Evolutionary conservation across 1,140 invertebrate genomes (phyloP).

Genomic region (Drosophila guanche): DNA sequence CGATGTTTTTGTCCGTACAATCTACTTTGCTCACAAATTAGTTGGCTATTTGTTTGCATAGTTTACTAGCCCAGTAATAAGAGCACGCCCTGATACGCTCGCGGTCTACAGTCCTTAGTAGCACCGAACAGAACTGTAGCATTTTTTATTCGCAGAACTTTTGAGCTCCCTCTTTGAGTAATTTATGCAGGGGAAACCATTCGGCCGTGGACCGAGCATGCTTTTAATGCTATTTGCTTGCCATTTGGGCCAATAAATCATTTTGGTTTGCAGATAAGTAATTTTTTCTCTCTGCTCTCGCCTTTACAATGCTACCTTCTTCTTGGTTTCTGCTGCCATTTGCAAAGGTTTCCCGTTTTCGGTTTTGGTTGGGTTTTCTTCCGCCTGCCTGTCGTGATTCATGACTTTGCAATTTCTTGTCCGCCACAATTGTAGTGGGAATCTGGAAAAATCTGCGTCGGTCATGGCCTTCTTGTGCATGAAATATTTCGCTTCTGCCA

Average conservation of each 20-base stretch:
- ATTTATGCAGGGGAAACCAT: slow-evolving; percentile 73
- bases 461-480: slow-evolving; percentile 52
- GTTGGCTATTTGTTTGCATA: slow-evolving; percentile 59
- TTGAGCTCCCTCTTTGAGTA: slow-evolving; percentile 42
- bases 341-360: slow-evolving; percentile 51
- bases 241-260: slow-evolving; percentile 81
- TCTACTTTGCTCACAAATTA: slow-evolving; percentile 37
- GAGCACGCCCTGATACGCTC: slow-evolving; percentile 40
- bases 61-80: slow-evolving; percentile 47
- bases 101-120: not conserved
- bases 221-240: slow-evolving; percentile 80
- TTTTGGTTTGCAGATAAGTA: slow-evolving; percentile 76
- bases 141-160: slow-evolving; percentile 49
- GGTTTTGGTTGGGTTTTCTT: slow-evolving; percentile 53
- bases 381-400: slow-evolving; percentile 59
- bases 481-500: slow-evolving; percentile 44
- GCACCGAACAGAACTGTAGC: slow-evolving; percentile 26
- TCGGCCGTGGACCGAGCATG: slow-evolving; percentile 62
- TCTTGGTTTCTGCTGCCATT: slow-evolving; percentile 50
- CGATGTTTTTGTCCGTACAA: slow-evolving; percentile 19
- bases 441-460: slow-evolving; percentile 59
- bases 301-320: slow-evolving; percentile 52
- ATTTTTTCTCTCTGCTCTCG: slow-evolving; percentile 48
- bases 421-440: slow-evolving; percentile 57
- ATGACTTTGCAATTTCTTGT: slow-evolving; percentile 66